Evolutionary conservation across 2,113 vertebrate species (phyloP).

Genomic region (Terrapene triunguis): DNA sequence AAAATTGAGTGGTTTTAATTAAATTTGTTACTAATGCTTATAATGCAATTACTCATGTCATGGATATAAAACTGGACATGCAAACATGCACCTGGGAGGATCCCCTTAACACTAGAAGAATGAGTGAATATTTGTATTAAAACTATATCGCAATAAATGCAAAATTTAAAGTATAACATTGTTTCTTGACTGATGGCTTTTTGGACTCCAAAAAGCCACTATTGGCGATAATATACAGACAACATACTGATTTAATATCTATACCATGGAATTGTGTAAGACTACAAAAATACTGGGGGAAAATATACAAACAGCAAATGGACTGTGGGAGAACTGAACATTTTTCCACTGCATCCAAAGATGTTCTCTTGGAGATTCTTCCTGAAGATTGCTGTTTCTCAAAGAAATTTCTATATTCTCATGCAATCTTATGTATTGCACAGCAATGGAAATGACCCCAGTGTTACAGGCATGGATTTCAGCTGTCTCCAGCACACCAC

Average conservation of each 20-base stretch:
- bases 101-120: not conserved
- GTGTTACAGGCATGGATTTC: not conserved
- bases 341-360: not conserved
- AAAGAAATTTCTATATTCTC: not conserved
- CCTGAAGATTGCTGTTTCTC: not conserved
- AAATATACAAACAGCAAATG: not conserved
- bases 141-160: not conserved
- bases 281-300: not conserved
- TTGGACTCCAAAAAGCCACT: not conserved
- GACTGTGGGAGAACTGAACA: not conserved
- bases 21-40: not conserved
- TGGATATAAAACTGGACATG: not conserved
- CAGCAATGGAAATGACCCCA: not conserved
- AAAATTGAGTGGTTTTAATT: not conserved
- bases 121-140: not conserved
- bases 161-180: not conserved
- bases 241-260: not conserved
- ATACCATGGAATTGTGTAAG: not conserved
- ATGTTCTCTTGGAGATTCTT: not conserved
- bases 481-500: not conserved
- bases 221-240: not conserved
- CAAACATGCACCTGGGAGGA: accelerated
- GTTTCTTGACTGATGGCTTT: not conserved
- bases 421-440: not conserved
- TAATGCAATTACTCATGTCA: not conserved